Evolutionary conservation across 2,888 invertebrate genomes (phyloP).

Genomic region (Acleris emargana): DNA sequence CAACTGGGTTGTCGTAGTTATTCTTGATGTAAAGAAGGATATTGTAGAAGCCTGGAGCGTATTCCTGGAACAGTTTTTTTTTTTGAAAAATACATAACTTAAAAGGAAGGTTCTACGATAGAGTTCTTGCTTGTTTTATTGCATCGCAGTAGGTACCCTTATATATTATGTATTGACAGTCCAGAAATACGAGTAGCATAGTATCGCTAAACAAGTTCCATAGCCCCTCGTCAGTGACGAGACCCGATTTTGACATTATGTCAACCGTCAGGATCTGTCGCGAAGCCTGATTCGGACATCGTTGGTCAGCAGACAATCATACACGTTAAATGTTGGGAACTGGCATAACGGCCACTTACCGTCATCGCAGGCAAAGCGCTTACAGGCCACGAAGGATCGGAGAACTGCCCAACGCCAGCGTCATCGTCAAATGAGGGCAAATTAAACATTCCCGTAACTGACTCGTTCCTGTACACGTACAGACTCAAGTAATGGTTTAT

Average conservation of each 20-base stretch:
- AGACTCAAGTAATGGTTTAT: constrained; percentile 44
- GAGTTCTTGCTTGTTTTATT: too few species aligned
- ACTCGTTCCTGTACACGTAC: constrained; percentile 44
- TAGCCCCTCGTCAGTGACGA: too few species aligned
- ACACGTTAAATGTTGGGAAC: not conserved
- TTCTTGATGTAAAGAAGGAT: constrained; percentile 40
- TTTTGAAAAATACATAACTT: not conserved
- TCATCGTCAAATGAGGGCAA: constrained; percentile 44
- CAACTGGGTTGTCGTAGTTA: constrained; percentile 40
- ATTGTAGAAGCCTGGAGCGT: constrained; percentile 43
- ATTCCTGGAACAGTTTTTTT: constrained; percentile 40
- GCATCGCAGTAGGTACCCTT: too few species aligned
- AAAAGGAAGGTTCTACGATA: too few species aligned
- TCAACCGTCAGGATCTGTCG: too few species aligned
- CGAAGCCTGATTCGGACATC: too few species aligned
- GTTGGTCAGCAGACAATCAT: too few species aligned
- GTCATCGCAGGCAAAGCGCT: constrained; percentile 36
- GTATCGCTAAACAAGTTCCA: too few species aligned
- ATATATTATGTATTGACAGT: too few species aligned
- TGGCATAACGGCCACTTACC: constrained; percentile 36
- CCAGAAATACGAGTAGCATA: too few species aligned
- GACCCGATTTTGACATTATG: too few species aligned
- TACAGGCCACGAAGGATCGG: constrained; percentile 45
- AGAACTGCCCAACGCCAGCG: constrained; percentile 40
- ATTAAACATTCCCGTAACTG: constrained; percentile 38